phyloP scores from a whole-genome alignment of 2,113 vertebrate species.

The Drymodes brunneopygia region DNA sequence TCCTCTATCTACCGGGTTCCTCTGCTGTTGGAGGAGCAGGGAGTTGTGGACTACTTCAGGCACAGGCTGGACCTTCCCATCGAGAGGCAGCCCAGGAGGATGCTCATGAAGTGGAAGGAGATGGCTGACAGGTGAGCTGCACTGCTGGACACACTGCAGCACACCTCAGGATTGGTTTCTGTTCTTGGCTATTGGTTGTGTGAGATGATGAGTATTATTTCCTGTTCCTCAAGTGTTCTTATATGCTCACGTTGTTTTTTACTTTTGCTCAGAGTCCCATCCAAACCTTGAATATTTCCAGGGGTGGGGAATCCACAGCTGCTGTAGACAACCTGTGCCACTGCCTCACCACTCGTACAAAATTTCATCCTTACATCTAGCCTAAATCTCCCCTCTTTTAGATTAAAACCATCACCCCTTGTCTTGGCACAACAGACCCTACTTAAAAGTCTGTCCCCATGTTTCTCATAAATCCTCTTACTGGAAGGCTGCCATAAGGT shows the following conservation, averaged over 20 bases:
- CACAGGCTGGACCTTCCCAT: slow-evolving; percentile 88
- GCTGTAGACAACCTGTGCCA: not conserved
- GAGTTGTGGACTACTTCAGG: slow-evolving; percentile 90
- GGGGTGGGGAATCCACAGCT: not conserved
- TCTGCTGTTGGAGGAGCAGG: slow-evolving; percentile 89
- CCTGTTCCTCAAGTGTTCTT: not conserved
- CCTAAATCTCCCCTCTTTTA: not conserved
- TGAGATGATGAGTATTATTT: not conserved
- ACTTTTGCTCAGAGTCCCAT: not conserved
- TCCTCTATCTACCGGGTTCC: slow-evolving; percentile 94
- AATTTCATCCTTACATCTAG: not conserved
- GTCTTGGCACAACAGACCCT: not conserved
- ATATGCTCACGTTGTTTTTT: not conserved
- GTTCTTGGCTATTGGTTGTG: not conserved
- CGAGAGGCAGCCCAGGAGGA: slow-evolving; percentile 81
- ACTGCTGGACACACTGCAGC: not conserved
- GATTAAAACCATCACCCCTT: not conserved
- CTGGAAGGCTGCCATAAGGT: not conserved
- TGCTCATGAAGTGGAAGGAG: slow-evolving; percentile 96
- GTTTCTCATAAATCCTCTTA: not conserved
- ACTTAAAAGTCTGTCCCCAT: not conserved
- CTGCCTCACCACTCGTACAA: not conserved
- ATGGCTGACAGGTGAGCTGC: slow-evolving; percentile 90
- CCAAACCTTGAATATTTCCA: not conserved
- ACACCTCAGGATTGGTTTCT: not conserved